Evolutionary conservation across 2,113 vertebrate species (phyloP).

Genomic region (mouse (Mus musculus)): DNA sequence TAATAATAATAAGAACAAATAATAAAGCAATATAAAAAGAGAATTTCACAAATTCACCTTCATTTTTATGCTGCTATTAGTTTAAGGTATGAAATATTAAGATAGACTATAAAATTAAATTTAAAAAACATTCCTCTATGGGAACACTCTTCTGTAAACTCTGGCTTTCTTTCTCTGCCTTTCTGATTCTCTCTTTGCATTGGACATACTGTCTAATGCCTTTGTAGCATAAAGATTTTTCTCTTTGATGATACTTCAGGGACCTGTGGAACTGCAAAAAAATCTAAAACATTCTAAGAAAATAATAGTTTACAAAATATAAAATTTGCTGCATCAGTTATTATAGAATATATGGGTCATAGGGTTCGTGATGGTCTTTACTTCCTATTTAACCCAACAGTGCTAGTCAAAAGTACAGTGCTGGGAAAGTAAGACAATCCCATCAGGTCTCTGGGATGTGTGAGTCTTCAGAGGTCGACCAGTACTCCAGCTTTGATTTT

Average conservation of each 20-base stretch:
- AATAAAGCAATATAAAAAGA: not conserved
- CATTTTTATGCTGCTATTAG: slow-evolving; percentile 2
- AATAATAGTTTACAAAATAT: slow-evolving; percentile 52
- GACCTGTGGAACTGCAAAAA: not conserved
- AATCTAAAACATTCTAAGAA: slow-evolving; percentile 52
- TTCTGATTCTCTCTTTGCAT: not conserved
- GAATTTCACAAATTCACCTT: not conserved
- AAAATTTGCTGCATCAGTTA: slow-evolving; percentile 29
- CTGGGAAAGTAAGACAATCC: not conserved
- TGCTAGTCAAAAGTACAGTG: slow-evolving; percentile 46
- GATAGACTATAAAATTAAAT: slow-evolving; percentile 23
- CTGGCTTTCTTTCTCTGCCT: slow-evolving; percentile 7
- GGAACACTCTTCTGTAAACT: not conserved
- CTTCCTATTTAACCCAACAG: not conserved
- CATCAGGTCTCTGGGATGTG: not conserved
- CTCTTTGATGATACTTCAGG: not conserved
- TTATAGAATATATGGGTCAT: not conserved
- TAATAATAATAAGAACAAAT: not conserved
- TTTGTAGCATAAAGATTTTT: not conserved
- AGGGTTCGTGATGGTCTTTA: not conserved
- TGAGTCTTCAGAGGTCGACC: not conserved
- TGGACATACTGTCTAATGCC: not conserved
- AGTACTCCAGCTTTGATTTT: slow-evolving; percentile 19
- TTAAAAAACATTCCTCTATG: not conserved
- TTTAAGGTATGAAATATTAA: slow-evolving; percentile 37